Base-by-base conservation (phyloP, 64 coral and sea anemone genomes). In the Hydrozoanthus tunicans region DNA sequence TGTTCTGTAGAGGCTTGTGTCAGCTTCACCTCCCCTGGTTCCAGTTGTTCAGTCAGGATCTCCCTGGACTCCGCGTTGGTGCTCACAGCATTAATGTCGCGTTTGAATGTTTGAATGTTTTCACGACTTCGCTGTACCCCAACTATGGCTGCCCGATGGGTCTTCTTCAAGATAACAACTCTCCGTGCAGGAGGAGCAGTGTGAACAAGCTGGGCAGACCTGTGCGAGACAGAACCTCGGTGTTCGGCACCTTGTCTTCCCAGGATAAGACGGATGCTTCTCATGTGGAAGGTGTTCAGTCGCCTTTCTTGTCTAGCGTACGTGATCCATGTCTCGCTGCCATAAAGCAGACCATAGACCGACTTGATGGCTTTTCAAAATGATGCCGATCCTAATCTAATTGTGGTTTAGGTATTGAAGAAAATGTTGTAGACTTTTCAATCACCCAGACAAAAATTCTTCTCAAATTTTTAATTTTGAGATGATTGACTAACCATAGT, bases 271-370 rank as follows among this genome's bases (percentile, higher is more conserved):
- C 0, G 73, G 20, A 76, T 5, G 51, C 6, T 23, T 76, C 81
- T 83, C 58, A 83, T 60, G 81, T 83, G 81, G 81, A 83, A 83
- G 81, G 81, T 83, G 8, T 62, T 83, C 56, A 83, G 81, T 83
- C 73, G 73, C 73, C 73, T 76, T 76, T 76, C 81, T 26, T 83
- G 81, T 1, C 81, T 60, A 59, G 81, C 55, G 60, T 83, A 20
- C 20, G 20, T 20, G 20, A 20, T 20, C 20, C 20, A 20, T 20
- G 20, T 20, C 20, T 20, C 20, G 20, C 20, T 20, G 20, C 20
- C 20, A 20, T 20, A 20, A 20, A 20, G 20, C 20, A 20, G 20
- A 20, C 20, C 20, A 20, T 20, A 20, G 20, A 20, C 20, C 20
- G 20, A 20, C 20, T 20, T 20, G 20, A 20, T 20, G 20, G 20